phyloP scores from a whole-genome alignment of 2,113 vertebrate genomes.

The Heterochromis multidens region DNA sequence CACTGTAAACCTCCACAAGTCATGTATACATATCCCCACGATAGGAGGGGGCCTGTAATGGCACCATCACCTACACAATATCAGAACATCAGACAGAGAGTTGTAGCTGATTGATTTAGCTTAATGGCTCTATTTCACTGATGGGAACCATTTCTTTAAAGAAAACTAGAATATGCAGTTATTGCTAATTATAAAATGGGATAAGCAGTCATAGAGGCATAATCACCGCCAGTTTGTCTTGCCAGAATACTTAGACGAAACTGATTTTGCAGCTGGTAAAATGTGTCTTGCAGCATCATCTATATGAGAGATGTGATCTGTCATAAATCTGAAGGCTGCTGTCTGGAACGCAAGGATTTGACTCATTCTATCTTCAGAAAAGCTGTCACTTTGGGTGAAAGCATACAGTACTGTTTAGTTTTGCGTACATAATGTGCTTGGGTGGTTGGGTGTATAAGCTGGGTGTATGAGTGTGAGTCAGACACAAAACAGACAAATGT shows the following conservation, averaged over 20 bases:
- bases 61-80: neutral
- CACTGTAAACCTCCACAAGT: neutral
- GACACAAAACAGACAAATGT: slow-evolving; percentile 9
- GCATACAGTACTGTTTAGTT: slow-evolving; percentile 8
- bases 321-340: slow-evolving; percentile 36
- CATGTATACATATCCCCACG: neutral
- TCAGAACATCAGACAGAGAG: neutral
- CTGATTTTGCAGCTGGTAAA: neutral
- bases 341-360: slow-evolving; percentile 3
- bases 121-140: neutral
- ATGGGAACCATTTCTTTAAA: neutral
- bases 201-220: slow-evolving; percentile 26
- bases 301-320: slow-evolving; percentile 4
- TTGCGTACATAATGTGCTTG: slow-evolving; percentile 18
- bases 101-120: neutral
- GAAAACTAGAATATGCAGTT: neutral
- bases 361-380: slow-evolving; percentile 19
- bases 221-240: slow-evolving; percentile 13
- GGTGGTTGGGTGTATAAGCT: neutral
- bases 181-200: slow-evolving; percentile 20
- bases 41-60: neutral
- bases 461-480: neutral
- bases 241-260: slow-evolving; percentile 1
- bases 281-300: slow-evolving; percentile 8
- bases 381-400: slow-evolving; percentile 30